Base-by-base conservation (phyloP, 2,113 vertebrate species). In the Ictidomys tridecemlineatus region DNA sequence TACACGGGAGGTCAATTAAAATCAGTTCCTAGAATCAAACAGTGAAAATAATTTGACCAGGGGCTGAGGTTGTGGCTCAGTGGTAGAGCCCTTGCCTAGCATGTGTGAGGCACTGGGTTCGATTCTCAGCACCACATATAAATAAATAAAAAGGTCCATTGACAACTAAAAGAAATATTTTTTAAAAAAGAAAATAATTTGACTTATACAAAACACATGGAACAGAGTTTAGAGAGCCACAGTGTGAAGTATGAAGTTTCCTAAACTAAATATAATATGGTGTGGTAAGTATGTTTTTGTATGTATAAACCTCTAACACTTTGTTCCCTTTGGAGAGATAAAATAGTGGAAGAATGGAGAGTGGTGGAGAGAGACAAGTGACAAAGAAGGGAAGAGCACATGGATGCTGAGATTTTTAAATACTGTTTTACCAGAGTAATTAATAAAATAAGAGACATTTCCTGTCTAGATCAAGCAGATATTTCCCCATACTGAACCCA, bases 371-470 rank as follows among this genome's bases (percentile, higher is more conserved):
- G 58, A 58, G 69, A 69, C 5, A 80, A 51, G 65, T 32, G n/a
- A 20, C 30, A 70, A 91, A 83, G 67, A 61, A 78, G 24, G 73
- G 58, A 72, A 84, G 20, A 30, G 4, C 67, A 61, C 39, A 80
- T 34, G 53, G 65, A 69, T 2, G 45, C 34, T 70, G 63, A 39
- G 3, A 30, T 24, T 89, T 45, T 61, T 91, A 3, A 92, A 48
- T 91, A 79, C 87, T 42, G 34, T 88, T 80, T 93, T 91, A 76
- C 10, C 65, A 80, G 17, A 84, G 22, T 65, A 88, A 28, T 63
- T n/a, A 37, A 79, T 83, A 95, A 95, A 91, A 32, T 67, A 76
- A 77, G 42, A 91, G 37, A 26, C 14, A 73, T 96, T 96, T 93
- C 5, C 51, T 69, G 6, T 83, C 11, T 48, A 61, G 30, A 93